Evolutionary conservation across 2,113 vertebrate genomes (phyloP), one percentile per base, ranked within the genome.

Genomic region (Origma solitaria): DNA sequence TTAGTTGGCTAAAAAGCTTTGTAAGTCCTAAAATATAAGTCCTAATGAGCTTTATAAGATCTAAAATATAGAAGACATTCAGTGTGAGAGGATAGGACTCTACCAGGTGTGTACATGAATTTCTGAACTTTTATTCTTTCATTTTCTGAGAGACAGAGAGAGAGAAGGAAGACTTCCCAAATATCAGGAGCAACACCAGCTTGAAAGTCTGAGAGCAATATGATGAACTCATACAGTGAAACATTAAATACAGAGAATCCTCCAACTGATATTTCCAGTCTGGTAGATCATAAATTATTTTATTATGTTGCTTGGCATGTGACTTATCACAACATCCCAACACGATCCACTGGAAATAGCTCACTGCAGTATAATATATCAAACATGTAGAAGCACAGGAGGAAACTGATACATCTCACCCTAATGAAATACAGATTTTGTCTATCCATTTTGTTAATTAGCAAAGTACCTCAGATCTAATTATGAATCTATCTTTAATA

Each of bases 391-490:
- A 91, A 85, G 47, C 95, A 95, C 95, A 94, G 94, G 83, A 96
- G 94, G 94, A 97, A 96, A 93, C 85, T 61, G 68, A 92, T 94
- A 58, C 37, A 92, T 96, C 78, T 94, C 82, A 95, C n/a, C 50
- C 86, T 97, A 96, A 96, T 93, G 92, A 97, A 96, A 94, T 91
- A 83, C 93, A 97, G 76, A 92, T 92, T 97, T 95, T 88, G 75
- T 86, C 83, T 96, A 95, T 92, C 83, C 86, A 96, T 96, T 97
- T 91, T 92, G 65, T 92, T 97, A 97, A 97, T 97, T 97, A 96
- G 57, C 50, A 70, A 79, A 96, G 73, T 92, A 96, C 77, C 85
- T 94, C 78, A 84, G 75, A 79, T 90, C 84, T 94, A 90, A 95
- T 97, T 95, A 96, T 86, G 86, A 95, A 90, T 94, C 80, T 94